Evolutionary conservation across 1,140 invertebrate species (phyloP).

Genomic region (Drosophila burlai): DNA sequence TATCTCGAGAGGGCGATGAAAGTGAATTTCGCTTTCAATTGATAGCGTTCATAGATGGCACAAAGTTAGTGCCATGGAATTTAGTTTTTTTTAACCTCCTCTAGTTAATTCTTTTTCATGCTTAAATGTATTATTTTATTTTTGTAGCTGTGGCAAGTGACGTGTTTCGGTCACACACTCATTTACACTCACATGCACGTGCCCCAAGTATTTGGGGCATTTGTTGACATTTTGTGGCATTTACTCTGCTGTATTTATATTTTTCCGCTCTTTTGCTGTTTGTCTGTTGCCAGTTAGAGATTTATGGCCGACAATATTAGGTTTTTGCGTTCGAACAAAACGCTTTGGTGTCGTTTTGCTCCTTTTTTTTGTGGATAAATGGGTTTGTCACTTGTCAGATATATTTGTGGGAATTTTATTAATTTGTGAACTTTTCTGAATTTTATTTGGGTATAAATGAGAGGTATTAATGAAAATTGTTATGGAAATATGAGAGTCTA

Average conservation of each 20-base stretch:
- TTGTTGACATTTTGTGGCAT: slow-evolving; percentile 70
- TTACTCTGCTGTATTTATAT: slow-evolving; percentile 43
- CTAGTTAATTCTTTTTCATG: slow-evolving; percentile 2
- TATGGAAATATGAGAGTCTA: background rate
- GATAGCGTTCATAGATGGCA: slow-evolving; percentile 31
- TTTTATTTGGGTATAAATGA: background rate
- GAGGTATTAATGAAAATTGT: too few relatives aligned
- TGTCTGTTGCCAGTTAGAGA: slow-evolving; percentile 48
- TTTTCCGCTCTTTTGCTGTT: slow-evolving; percentile 7
- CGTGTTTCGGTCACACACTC: slow-evolving; percentile 19
- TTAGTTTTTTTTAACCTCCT: slow-evolving; percentile 5
- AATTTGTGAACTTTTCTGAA: slow-evolving; percentile 4
- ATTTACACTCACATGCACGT: slow-evolving; percentile 36
- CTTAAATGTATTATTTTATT: background rate
- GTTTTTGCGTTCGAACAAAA: slow-evolving; percentile 36
- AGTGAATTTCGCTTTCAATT: slow-evolving; percentile 69
- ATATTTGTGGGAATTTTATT: slow-evolving; percentile 17
- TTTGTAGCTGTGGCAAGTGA: slow-evolving; percentile 32
- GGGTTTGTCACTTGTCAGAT: slow-evolving; percentile 18
- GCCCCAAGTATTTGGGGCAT: slow-evolving; percentile 70
- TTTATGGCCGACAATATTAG: slow-evolving; percentile 55
- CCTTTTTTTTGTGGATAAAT: slow-evolving; percentile 17
- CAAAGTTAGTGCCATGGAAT: slow-evolving; percentile 15
- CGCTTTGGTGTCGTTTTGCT: slow-evolving; percentile 5
- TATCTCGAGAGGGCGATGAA: slow-evolving; percentile 15